These are phyloP conservation scores for Kuschelorhynchus macadamiae DNA, from an alignment of 2,888 invertebrate species.

Conservation along the genomic window DNA sequence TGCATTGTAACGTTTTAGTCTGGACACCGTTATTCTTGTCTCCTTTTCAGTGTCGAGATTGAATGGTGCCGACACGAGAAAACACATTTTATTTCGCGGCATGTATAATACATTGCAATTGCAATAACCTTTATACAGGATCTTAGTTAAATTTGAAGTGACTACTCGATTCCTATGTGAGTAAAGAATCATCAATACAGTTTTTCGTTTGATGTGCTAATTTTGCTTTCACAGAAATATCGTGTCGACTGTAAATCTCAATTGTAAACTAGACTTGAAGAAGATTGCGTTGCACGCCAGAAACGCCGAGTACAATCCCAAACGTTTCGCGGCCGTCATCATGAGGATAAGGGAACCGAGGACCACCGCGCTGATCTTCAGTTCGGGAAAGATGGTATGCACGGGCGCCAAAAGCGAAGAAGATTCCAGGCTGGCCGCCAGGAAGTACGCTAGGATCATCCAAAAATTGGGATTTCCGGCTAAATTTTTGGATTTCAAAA, in stretches of 20 bases:
- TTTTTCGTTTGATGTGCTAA: too few relatives aligned
- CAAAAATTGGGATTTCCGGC: slow-evolving; percentile 86
- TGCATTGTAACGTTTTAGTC: too few relatives aligned
- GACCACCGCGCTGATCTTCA: slow-evolving; percentile 88
- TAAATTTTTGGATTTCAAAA: slow-evolving; percentile 85
- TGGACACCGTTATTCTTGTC: too few relatives aligned
- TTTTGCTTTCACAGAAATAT: slow-evolving; percentile 93
- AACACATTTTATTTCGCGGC: too few relatives aligned
- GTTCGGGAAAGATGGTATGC: slow-evolving; percentile 90
- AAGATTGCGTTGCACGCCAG: slow-evolving; percentile 97
- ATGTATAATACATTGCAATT: too few relatives aligned
- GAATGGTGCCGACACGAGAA: too few relatives aligned
- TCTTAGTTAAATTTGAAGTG: too few relatives aligned
- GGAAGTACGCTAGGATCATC: slow-evolving; percentile 87
- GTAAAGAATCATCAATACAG: too few relatives aligned
- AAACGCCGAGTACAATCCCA: slow-evolving; percentile 99
- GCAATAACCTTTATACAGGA: too few relatives aligned
- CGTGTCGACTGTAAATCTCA: slow-evolving; percentile 97
- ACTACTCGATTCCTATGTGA: too few relatives aligned
- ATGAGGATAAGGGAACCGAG: slow-evolving; percentile 94
- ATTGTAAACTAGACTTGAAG: slow-evolving; percentile 95
- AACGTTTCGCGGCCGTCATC: slow-evolving; percentile 98
- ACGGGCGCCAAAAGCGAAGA: slow-evolving; percentile 90
- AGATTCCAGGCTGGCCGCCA: slow-evolving; percentile 82
- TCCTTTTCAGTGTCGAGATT: too few relatives aligned